Evolutionary conservation across 2,797 vertebrate genomes (phyloP), one percentile per base, ranked within the genome.

Genomic region (Amblyraja radiata): DNA sequence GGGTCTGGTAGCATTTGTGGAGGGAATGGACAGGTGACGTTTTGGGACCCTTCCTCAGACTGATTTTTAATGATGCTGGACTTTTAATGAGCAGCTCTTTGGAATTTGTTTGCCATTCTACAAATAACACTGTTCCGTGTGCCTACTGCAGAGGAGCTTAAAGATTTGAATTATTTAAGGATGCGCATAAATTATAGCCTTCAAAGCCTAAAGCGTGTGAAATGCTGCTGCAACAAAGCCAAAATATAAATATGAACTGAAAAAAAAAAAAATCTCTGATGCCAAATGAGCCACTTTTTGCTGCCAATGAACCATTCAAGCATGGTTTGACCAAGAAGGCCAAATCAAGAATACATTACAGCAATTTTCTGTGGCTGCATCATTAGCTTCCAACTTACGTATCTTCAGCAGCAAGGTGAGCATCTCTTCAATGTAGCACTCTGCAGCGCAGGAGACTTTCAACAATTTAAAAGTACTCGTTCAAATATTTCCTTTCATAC

Each of bases 211-310:
- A 84, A 58, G 25, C 63, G 54, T 58, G 54, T 84, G 54, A 84
- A 61, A 61, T 84, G 81, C 4, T 61, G 54, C 10, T 84, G 81
- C 23, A 84, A 84, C 28, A 4, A n/a, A 61, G 58, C 10, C 25
- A 63, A 54, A 54, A 54, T 54, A 54, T 54, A 54, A 54, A 54
- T 54, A 6, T 84, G 14, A 58, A 84, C 46, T 61, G 81, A 84
- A 61, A 84, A 61, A 83, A 83, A 83, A 23, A 58, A 9, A 58
- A 25, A 83, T 83, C 2, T 81, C 23, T 10, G 46, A 10, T 83
- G 80, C 46, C 80, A 90, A 68, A 39, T 36, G 28, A 93, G 36
- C 76, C 93, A 23, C 65, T 61, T 93, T 93, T 78, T 28, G 93
- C 93, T 58, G 8, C 65, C 86, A 93, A 32, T 79, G 77, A 14